These are phyloP conservation scores for Paramisgurnus dabryanus DNA, from an alignment of 2,113 vertebrate genomes.

Conservation along the genomic window DNA sequence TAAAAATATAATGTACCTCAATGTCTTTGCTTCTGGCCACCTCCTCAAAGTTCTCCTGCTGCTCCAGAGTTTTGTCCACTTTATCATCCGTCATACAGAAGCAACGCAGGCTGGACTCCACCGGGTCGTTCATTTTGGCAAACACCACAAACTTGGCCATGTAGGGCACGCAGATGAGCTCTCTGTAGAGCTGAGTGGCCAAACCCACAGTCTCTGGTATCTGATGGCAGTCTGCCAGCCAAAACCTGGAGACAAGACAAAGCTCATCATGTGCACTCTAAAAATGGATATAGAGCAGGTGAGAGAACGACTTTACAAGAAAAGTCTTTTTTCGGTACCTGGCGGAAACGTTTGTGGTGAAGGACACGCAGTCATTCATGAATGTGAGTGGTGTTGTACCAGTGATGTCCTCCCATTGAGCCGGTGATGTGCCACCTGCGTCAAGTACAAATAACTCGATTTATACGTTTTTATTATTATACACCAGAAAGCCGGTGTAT, in stretches of 20 bases:
- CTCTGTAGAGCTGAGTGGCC: slow-evolving; percentile 93
- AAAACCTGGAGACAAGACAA: slow-evolving; percentile 78
- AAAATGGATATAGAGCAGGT: neutral
- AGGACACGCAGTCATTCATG: slow-evolving; percentile 91
- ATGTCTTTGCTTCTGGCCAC: slow-evolving; percentile 99
- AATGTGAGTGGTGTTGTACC: slow-evolving; percentile 96
- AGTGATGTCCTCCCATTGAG: slow-evolving; percentile 99
- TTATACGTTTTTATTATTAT: neutral
- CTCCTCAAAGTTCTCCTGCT: slow-evolving; percentile 98
- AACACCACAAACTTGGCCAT: slow-evolving; percentile 99
- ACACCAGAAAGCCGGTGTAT: too few species aligned
- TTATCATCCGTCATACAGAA: slow-evolving; percentile 99
- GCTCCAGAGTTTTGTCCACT: slow-evolving; percentile 98
- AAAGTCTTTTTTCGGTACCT: slow-evolving; percentile 58
- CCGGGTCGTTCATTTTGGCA: slow-evolving; percentile 94
- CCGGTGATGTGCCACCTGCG: slow-evolving; percentile 92
- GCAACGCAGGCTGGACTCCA: slow-evolving; percentile 92
- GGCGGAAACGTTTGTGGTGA: slow-evolving; percentile 96
- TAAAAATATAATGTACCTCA: slow-evolving; percentile 77
- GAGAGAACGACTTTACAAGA: neutral
- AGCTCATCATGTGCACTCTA: neutral
- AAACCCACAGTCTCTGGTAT: slow-evolving; percentile 92
- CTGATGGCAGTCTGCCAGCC: slow-evolving; percentile 97
- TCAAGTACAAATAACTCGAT: neutral
- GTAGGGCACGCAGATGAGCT: slow-evolving; percentile 97